Conservation (phyloP, 2,888 invertebrate species). For the Torymus aiolomorphi region DNA sequence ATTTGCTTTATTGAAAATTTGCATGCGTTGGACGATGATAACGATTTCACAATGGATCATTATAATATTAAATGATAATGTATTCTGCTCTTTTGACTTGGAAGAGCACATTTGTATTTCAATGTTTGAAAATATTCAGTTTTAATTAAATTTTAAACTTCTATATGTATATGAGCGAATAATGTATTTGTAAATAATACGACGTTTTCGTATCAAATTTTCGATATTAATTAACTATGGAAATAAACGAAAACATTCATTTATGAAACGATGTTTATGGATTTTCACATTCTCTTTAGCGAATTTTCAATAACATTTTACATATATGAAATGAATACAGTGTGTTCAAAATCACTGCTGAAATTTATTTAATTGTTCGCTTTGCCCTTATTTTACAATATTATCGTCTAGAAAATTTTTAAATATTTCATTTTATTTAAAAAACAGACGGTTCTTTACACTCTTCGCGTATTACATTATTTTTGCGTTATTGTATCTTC, state of each 20-base stretch:
- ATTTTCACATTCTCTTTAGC: slow-evolving; percentile 25
- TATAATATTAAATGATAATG: slow-evolving; percentile 26
- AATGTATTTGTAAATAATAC: slow-evolving; percentile 31
- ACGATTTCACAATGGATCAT: slow-evolving; percentile 31
- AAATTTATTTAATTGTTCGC: slow-evolving; percentile 16
- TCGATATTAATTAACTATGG: slow-evolving; percentile 42
- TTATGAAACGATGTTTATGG: slow-evolving; percentile 32
- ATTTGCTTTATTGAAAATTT: slow-evolving; percentile 10
- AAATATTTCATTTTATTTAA: too few relatives aligned
- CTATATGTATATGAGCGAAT: not conserved
- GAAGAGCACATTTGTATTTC: not conserved
- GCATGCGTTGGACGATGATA: not conserved
- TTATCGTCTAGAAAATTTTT: not conserved
- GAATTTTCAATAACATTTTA: slow-evolving; percentile 25
- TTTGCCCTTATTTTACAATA: not conserved
- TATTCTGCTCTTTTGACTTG: slow-evolving; percentile 23
- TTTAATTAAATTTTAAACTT: slow-evolving; percentile 38
- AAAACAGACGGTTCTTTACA: too few relatives aligned
- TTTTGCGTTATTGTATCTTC: too few relatives aligned
- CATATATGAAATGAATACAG: not conserved
- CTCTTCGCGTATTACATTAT: too few relatives aligned
- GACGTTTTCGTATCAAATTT: slow-evolving; percentile 28
- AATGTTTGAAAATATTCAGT: slow-evolving; percentile 31
- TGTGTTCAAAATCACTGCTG: not conserved
- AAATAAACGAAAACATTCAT: slow-evolving; percentile 45